These are phyloP conservation scores for Pangasianodon gigas DNA, from an alignment of 2,113 vertebrate genomes.

Conservation along the genomic window DNA sequence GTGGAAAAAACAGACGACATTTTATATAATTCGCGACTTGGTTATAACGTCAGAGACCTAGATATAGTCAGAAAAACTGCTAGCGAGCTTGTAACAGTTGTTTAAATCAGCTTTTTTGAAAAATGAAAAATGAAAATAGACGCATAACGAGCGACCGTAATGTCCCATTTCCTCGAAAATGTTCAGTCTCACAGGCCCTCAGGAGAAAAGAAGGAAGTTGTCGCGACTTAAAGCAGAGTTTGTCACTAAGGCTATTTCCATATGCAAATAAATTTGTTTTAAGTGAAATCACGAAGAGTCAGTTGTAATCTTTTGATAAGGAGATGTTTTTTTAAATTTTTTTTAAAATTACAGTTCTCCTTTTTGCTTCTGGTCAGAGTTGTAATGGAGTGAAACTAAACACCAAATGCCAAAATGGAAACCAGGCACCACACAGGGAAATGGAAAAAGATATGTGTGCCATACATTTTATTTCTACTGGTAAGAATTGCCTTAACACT, in stretches of 20 bases:
- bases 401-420: conserved; percentile 40
- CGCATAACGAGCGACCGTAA: not conserved
- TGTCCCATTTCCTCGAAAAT: not conserved
- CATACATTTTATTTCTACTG: conserved; percentile 53
- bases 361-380: not conserved
- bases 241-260: not conserved
- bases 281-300: not conserved
- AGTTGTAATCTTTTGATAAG: not conserved
- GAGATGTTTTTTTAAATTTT: not conserved
- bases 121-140: no score
- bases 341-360: not conserved
- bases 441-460: conserved; percentile 25
- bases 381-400: conserved; percentile 44
- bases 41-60: conserved; percentile 6
- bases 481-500: conserved; percentile 55
- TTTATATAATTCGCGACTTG: conserved; percentile 30
- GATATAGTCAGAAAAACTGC: not conserved
- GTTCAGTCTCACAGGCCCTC: not conserved
- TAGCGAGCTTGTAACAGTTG: not conserved
- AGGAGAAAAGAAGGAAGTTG: conserved; percentile 22
- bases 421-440: conserved; percentile 29
- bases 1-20: conserved; percentile 13
- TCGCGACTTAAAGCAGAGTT: not conserved
- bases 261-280: not conserved
- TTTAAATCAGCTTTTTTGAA: not conserved